These are phyloP conservation scores for Acanthosepion pharaonis DNA, from an alignment of 2,888 invertebrate species.

Conservation along the genomic window DNA sequence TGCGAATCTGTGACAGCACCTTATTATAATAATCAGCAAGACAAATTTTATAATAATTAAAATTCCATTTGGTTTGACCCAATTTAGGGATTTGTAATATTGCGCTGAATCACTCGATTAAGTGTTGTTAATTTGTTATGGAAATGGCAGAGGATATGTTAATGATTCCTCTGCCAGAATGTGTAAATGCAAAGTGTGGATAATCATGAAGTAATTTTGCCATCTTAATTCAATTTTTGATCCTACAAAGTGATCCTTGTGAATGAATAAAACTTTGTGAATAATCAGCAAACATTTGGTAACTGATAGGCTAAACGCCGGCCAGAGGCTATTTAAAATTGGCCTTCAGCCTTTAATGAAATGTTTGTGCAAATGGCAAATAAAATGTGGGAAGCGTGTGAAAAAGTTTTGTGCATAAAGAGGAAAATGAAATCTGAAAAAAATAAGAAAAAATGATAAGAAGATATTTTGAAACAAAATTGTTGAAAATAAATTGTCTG, in stretches of 20 bases:
- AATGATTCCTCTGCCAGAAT: not conserved
- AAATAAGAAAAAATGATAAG: not conserved
- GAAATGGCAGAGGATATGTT: slow-evolving; percentile 14
- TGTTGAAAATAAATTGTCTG: not conserved
- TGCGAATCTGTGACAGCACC: no score
- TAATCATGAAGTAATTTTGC: not conserved
- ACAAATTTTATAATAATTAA: not conserved
- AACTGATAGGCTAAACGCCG: not conserved
- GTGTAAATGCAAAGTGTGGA: not conserved
- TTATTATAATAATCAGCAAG: not conserved
- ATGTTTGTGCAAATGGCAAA: slow-evolving; percentile 11
- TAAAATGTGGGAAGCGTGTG: not conserved
- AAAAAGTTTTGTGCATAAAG: not conserved
- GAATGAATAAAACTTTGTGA: not conserved
- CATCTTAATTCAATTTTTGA: not conserved
- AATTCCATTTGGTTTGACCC: not conserved
- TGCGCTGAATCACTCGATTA: not conserved
- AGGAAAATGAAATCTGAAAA: not conserved
- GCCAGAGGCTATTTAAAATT: not conserved
- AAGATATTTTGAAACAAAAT: not conserved
- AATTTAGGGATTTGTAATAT: not conserved
- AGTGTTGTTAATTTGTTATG: not conserved
- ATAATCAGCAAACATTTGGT: not conserved
- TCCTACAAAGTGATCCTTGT: not conserved
- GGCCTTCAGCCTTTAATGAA: not conserved